Percentiles rank a stretch among this genome's conserved stretches.
These are phyloP conservation scores for Limnothrissa miodon DNA, from an alignment of 2,113 vertebrate species.

Conservation along the genomic window DNA sequence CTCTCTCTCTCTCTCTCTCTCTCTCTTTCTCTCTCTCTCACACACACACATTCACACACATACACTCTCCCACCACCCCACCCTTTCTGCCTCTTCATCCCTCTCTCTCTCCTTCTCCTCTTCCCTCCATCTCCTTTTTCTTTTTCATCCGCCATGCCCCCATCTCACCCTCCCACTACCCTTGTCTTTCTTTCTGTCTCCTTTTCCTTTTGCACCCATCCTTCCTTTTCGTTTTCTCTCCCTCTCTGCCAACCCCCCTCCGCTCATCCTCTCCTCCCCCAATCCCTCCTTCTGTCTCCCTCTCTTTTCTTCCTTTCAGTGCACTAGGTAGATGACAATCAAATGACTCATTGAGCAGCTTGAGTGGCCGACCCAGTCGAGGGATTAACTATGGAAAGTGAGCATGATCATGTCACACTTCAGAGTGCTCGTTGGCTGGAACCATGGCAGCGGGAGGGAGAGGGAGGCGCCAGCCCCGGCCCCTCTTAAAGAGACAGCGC, in stretches of 20 bases:
- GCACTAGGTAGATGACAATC: constrained; percentile 83
- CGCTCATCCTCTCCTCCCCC: constrained; percentile 10
- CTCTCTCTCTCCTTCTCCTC: constrained; percentile 21
- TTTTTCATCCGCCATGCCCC: constrained; percentile 9
- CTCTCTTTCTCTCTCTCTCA: constrained; percentile 13
- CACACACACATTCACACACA: neutral
- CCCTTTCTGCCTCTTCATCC: constrained; percentile 19
- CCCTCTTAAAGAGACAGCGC: constrained; percentile 60
- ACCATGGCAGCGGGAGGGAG: constrained; percentile 70
- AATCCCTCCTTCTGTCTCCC: neutral
- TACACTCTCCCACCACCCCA: neutral
- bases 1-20: constrained; percentile 40
- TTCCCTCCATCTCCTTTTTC: constrained; percentile 15
- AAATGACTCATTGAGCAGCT: constrained; percentile 83
- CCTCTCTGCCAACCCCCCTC: constrained; percentile 19
- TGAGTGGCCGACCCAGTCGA: constrained; percentile 76
- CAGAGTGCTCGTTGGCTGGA: constrained; percentile 77
- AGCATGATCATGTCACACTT: constrained; percentile 83
- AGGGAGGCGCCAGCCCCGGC: constrained; percentile 50
- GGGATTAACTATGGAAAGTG: constrained; percentile 84
- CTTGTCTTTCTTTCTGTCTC: constrained; percentile 17
- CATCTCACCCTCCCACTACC: neutral
- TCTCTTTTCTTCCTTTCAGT: constrained; percentile 54
- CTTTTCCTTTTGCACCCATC: constrained; percentile 12
- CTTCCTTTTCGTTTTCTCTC: constrained; percentile 17